Base-by-base conservation (phyloP, 2,797 vertebrate species). In the Gastrophryne carolinensis region DNA sequence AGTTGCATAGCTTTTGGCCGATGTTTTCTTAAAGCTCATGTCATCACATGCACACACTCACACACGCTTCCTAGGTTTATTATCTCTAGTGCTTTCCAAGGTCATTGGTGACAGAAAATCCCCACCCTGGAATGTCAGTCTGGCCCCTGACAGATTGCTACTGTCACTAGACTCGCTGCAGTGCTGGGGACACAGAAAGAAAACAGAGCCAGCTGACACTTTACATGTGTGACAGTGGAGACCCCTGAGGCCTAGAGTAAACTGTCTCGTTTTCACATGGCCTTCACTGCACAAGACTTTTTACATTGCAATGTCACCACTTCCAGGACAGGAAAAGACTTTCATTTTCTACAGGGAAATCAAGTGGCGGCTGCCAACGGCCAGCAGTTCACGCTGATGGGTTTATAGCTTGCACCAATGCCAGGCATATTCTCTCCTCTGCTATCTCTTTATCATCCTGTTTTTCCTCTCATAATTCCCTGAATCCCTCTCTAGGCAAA, bases 91-190 rank as follows among this genome's bases (percentile, higher is more conserved):
- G 50, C 58, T 64, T 56, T 61, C 57, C 74, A 77, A 77, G 67
- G 74, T 77, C 67, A 77, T 41, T 58, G 41, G 58, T 64, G 57
- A 77, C 50, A 71, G 50, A 71, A 70, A 77, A 64, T 77, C 66
- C 37, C 74, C 74, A 77, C 67, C 74, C 66, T 57, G 66, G 34
- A 57, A 71, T 77, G 66, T 77, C 67, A 77, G 74, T 32, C 66
- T 44, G 56, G 26, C 13, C n/a, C 66, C 73, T 67, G 54, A 66
- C 65, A 68, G 65, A 75, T 61, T 61, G 56, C 47, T 62, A 50
- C 54, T 68, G 74, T 77, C 50, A 70, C 67, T 64, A 21, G 66
- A 6, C 34, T 11, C 57, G 44, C 65, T 61, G 37, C 24, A 17
- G 47, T 61, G 30, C 61, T 13, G 19, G 34, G 54, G 57, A 76